Percentiles rank a stretch among this genome's conserved stretches.
phyloP scores from a whole-genome alignment of 2,888 invertebrate genomes.

The Candidula unifasciata region DNA sequence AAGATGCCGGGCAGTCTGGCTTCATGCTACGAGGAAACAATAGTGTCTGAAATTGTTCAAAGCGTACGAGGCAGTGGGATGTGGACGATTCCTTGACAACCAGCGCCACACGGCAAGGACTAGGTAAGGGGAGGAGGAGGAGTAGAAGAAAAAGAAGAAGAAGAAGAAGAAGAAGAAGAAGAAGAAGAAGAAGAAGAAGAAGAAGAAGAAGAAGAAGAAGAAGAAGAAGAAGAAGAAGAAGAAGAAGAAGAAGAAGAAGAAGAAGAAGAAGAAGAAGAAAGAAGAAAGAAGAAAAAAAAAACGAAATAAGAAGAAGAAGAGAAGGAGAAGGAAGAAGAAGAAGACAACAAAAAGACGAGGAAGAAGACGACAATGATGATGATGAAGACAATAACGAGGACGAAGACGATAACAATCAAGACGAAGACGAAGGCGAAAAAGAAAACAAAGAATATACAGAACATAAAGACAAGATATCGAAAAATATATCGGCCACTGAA shows the following conservation, averaged over 20 bases:
- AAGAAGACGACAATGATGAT: constrained; percentile 16
- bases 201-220: not conserved
- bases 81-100: no score
- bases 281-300: constrained; percentile 21
- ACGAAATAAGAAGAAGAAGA: constrained; percentile 23
- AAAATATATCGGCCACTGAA: no score
- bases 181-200: not conserved
- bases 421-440: not conserved
- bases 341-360: constrained; percentile 37
- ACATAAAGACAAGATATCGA: constrained; percentile 2
- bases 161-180: no score
- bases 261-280: constrained; percentile 30
- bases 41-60: no score
- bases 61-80: no score
- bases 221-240: constrained; percentile 17
- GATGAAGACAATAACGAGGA: constrained; percentile 7
- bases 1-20: no score
- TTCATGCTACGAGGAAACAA: no score
- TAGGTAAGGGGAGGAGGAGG: no score
- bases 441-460: not conserved
- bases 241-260: constrained; percentile 23
- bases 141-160: no score
- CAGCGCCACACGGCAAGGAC: no score
- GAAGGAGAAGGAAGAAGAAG: constrained; percentile 23
- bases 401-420: not conserved